These are phyloP conservation scores for Gila orcuttii DNA, from an alignment of 2,113 vertebrate genomes.

Conservation along the genomic window DNA sequence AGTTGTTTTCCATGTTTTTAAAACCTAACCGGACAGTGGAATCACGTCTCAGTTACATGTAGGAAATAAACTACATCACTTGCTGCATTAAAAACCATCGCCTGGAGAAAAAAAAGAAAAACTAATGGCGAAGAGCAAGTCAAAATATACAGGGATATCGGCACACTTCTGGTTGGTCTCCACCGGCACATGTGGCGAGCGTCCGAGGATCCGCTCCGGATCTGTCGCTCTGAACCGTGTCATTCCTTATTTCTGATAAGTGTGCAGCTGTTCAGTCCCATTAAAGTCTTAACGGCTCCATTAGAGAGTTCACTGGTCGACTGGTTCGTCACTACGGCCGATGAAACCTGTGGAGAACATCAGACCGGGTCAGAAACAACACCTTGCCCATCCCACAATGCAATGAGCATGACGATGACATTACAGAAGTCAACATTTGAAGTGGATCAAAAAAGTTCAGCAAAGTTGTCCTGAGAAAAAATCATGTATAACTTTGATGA, in stretches of 20 bases:
- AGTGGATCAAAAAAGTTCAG: too few species aligned
- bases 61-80: constrained; percentile 4
- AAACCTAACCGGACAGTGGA: not conserved
- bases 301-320: not conserved
- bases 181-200: not conserved
- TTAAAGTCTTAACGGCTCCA: not conserved
- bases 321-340: constrained; percentile 79
- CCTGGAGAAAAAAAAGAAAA: not conserved
- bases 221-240: not conserved
- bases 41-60: not conserved
- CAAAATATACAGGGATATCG: not conserved
- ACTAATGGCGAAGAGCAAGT: constrained; percentile 1
- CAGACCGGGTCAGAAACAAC: not conserved
- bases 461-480: too few species aligned
- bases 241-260: not conserved
- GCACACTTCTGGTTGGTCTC: not conserved
- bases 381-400: not conserved
- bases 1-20: not conserved
- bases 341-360: constrained; percentile 85
- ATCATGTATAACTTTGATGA: too few species aligned
- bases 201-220: not conserved
- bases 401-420: not conserved
- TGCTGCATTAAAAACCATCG: not conserved
- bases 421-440: too few species aligned
- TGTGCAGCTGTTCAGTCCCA: constrained; percentile 16